phyloP scores from a whole-genome alignment of 2,888 invertebrate species.

The Keiferia lycopersicella region DNA sequence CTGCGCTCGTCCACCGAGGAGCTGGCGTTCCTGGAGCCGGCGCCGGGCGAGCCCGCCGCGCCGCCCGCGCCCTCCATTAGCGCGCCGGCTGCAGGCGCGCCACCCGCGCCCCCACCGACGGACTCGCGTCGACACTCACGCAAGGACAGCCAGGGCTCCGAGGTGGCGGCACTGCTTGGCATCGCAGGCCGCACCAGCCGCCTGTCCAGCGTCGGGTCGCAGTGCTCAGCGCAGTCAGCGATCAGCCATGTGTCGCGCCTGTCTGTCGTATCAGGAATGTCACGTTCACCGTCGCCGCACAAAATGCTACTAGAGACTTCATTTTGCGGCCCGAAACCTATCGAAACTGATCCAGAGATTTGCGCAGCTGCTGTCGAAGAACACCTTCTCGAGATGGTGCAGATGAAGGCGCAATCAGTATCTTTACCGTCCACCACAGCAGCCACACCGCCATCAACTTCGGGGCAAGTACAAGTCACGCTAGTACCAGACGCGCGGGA shows the following conservation, averaged over 20 bases:
- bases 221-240: conserved; percentile 83
- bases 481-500: conserved; percentile 55
- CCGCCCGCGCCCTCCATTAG: conserved; percentile 22
- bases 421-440: conserved; percentile 26
- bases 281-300: conserved; percentile 93
- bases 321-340: conserved; percentile 92
- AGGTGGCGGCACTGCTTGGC: conserved; percentile 87
- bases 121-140: conserved; percentile 79
- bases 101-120: conserved; percentile 55
- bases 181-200: conserved; percentile 91
- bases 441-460: conserved; percentile 28
- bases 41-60: conserved; percentile 45
- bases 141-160: conserved; percentile 88
- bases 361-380: conserved; percentile 74
- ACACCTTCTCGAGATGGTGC: conserved; percentile 68
- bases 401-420: conserved; percentile 38
- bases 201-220: conserved; percentile 90
- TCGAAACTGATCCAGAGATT: conserved; percentile 76
- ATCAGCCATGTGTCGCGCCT: conserved; percentile 63
- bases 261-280: conserved; percentile 77
- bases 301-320: conserved; percentile 94
- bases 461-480: conserved; percentile 10
- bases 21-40: conserved; percentile 88
- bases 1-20: conserved; percentile 94
- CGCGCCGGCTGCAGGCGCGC: conserved; percentile 37